A percentile compares a stretch with the other conserved stretches of the same genome.
These are phyloP conservation scores for Latrodectus hesperus DNA, from an alignment of 2,888 invertebrate species.

Conservation along the genomic window DNA sequence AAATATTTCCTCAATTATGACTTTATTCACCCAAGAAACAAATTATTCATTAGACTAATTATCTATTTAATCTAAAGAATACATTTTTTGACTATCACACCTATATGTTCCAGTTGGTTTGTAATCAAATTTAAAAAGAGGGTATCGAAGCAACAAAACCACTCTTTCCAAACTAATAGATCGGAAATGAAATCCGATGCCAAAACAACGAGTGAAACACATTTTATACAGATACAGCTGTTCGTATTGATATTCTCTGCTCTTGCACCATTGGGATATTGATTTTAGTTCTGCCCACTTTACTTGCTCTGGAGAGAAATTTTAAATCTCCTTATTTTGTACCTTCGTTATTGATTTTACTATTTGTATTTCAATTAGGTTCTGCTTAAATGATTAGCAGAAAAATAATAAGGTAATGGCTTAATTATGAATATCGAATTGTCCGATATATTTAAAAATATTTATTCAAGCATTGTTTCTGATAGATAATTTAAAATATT, in stretches of 20 bases:
- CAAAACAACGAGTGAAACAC: neutral
- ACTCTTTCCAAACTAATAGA: neutral
- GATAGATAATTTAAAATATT: no score
- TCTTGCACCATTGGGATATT: constrained; percentile 29
- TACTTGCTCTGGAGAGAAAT: neutral
- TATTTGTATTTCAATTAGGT: neutral
- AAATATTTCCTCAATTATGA: no score
- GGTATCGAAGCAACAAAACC: neutral
- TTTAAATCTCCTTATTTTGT: constrained; percentile 20
- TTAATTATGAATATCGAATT: neutral
- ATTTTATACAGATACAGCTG: constrained; percentile 4
- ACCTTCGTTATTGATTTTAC: constrained; percentile 10
- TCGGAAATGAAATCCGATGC: neutral
- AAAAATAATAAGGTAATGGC: neutral
- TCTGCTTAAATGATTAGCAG: neutral
- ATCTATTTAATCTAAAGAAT: no score
- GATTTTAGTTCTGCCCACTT: constrained; percentile 13
- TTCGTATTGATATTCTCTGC: constrained; percentile 7
- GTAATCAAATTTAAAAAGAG: neutral
- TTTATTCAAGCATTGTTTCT: no score
- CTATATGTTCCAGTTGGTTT: no score
- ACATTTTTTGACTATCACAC: no score
- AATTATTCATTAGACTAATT: no score
- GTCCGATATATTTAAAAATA: no score
- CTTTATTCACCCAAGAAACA: no score